phyloP scores from a whole-genome alignment of 2,888 invertebrate genomes.

The Tetramorium bicarinatum region DNA sequence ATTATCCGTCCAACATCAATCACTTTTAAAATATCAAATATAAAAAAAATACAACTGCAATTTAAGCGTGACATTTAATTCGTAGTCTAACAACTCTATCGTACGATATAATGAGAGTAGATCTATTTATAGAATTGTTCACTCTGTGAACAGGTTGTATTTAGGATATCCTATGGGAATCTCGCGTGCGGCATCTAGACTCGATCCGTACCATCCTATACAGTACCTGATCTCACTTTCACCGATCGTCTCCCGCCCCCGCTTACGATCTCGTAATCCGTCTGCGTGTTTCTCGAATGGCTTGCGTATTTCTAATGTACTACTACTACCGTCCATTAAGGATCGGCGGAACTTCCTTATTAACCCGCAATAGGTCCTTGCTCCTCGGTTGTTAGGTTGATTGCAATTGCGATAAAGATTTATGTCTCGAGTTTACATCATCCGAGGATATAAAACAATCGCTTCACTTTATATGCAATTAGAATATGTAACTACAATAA shows the following conservation, averaged over 20 bases:
- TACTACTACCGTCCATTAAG: neutral
- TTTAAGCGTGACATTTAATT: neutral
- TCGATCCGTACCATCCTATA: slow-evolving; percentile 17
- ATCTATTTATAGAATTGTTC: neutral
- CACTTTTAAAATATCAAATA: neutral
- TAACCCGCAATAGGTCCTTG: neutral
- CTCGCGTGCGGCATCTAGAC: slow-evolving; percentile 23
- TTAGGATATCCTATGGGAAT: neutral
- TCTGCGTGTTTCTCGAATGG: slow-evolving; percentile 18
- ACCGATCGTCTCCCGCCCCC: slow-evolving; percentile 55
- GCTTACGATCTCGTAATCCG: slow-evolving; percentile 33
- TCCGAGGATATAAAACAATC: neutral
- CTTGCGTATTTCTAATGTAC: slow-evolving; percentile 31
- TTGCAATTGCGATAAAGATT: neutral
- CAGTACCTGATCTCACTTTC: slow-evolving; percentile 60
- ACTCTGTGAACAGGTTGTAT: slow-evolving; percentile 17
- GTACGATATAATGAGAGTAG: neutral
- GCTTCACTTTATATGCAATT: neutral
- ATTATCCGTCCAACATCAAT: neutral
- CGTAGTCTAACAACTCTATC: neutral
- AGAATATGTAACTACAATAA: neutral
- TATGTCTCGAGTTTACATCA: neutral
- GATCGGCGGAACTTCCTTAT: neutral
- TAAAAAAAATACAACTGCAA: neutral
- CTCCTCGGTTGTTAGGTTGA: neutral